phyloP scores from a whole-genome alignment of 2,888 invertebrate species.

The Eurytoma californica region DNA sequence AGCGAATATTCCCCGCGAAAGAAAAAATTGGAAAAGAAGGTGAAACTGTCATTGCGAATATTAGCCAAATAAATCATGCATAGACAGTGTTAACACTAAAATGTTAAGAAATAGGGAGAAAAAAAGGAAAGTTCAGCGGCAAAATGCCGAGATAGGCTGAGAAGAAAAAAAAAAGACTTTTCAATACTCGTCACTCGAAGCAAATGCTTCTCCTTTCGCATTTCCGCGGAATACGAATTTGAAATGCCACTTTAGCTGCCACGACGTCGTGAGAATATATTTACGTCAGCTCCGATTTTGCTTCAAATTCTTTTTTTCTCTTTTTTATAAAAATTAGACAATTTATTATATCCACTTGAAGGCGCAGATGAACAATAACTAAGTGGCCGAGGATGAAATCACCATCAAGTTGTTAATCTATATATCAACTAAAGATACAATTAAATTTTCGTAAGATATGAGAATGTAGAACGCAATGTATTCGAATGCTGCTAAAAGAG shows the following conservation, averaged over 20 bases:
- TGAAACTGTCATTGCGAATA: background rate
- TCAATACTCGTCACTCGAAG: slow-evolving; percentile 50
- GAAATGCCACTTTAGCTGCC: slow-evolving; percentile 54
- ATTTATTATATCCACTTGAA: no score
- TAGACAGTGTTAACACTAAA: background rate
- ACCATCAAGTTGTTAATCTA: no score
- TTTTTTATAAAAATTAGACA: background rate
- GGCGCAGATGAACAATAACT: no score
- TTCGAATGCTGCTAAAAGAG: no score
- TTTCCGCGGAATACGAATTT: slow-evolving; percentile 48
- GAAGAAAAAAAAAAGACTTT: slow-evolving; percentile 23
- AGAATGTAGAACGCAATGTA: no score
- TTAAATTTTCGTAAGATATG: no score
- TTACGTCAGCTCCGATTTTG: slow-evolving; percentile 43
- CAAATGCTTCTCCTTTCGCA: slow-evolving; percentile 35
- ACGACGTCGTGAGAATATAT: slow-evolving; percentile 47
- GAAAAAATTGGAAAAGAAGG: background rate
- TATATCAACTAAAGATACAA: no score
- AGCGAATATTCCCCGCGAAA: no score
- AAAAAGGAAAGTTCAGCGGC: no score
- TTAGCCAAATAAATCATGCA: background rate
- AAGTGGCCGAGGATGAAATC: no score
- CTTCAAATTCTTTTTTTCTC: slow-evolving; percentile 24
- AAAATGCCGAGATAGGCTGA: slow-evolving; percentile 30
- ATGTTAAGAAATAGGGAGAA: slow-evolving; percentile 18